phyloP scores from a whole-genome alignment of 2,888 invertebrate species.

The Oxycera nigricornis region DNA sequence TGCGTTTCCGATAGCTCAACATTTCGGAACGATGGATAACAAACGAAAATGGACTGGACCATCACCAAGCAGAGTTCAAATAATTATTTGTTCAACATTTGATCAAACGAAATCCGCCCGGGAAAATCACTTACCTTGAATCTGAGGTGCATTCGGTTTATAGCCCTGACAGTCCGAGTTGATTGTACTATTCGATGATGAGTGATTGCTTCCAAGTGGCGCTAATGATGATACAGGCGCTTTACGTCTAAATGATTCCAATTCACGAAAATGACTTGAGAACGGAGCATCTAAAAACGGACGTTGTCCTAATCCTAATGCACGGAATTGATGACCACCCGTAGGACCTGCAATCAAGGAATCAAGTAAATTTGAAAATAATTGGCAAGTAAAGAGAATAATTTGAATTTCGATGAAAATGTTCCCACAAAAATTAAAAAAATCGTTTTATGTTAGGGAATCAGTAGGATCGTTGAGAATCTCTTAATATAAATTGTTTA shows the following conservation, averaged over 20 bases:
- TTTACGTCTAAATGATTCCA: conserved; percentile 75
- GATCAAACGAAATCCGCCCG: background rate
- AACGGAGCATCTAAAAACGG: conserved; percentile 72
- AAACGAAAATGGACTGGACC: too few species aligned
- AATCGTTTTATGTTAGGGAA: too few species aligned
- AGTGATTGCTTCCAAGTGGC: conserved; percentile 58
- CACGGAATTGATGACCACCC: conserved; percentile 73
- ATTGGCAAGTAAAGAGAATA: too few species aligned
- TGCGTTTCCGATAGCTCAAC: too few species aligned
- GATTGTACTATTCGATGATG: conserved; percentile 61
- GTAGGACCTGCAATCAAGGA: conserved; percentile 64
- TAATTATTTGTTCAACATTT: background rate
- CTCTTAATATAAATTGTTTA: too few species aligned
- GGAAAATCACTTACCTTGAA: conserved; percentile 59
- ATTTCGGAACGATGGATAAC: too few species aligned
- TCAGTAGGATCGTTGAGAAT: too few species aligned
- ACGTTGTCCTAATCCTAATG: conserved; percentile 76
- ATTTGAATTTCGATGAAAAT: too few species aligned
- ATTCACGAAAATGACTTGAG: conserved; percentile 70
- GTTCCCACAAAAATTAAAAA: too few species aligned
- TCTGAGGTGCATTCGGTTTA: conserved; percentile 68
- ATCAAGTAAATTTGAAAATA: too few species aligned
- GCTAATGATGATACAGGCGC: conserved; percentile 59
- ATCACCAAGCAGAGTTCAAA: too few species aligned
- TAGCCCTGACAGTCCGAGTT: conserved; percentile 68